Evolutionary conservation across 1,140 invertebrate genomes (phyloP).

Genomic region (Ostrea edulis): DNA sequence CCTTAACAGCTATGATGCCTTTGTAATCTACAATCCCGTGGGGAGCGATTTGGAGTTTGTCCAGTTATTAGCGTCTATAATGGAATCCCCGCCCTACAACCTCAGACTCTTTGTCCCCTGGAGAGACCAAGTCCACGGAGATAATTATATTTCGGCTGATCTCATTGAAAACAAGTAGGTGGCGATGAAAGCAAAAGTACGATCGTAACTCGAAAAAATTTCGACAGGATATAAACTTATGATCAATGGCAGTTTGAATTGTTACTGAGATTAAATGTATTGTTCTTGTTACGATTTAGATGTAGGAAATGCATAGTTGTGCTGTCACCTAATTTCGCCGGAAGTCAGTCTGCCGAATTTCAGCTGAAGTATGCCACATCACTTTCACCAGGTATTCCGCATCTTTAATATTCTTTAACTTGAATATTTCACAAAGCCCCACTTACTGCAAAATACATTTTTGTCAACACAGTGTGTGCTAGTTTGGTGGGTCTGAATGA

Average conservation of each 20-base stretch:
- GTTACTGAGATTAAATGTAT: too few species aligned
- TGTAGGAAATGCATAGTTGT: background rate
- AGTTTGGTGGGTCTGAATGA: too few species aligned
- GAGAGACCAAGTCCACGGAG: background rate
- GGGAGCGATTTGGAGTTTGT: constrained; percentile 30
- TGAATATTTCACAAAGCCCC: too few species aligned
- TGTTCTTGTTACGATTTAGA: background rate
- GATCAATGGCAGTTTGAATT: too few species aligned
- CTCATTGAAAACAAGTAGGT: constrained; percentile 41
- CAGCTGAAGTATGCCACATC: constrained; percentile 15
- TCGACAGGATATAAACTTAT: too few species aligned
- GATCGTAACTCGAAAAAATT: too few species aligned
- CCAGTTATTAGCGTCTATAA: background rate
- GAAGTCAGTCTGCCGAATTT: background rate
- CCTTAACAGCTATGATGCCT: constrained; percentile 5
- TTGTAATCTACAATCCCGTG: constrained; percentile 35
- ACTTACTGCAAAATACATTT: too few species aligned
- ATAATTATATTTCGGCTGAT: constrained; percentile 17
- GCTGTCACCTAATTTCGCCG: background rate
- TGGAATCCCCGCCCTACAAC: constrained; percentile 37
- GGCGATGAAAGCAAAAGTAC: background rate
- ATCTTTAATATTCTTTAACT: background rate
- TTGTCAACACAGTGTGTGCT: too few species aligned
- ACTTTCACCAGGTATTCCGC: background rate
- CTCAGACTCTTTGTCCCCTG: constrained; percentile 29